These are phyloP conservation scores for Lordiphosa fenestrarum DNA, from an alignment of 2,888 invertebrate species.

Conservation along the genomic window DNA sequence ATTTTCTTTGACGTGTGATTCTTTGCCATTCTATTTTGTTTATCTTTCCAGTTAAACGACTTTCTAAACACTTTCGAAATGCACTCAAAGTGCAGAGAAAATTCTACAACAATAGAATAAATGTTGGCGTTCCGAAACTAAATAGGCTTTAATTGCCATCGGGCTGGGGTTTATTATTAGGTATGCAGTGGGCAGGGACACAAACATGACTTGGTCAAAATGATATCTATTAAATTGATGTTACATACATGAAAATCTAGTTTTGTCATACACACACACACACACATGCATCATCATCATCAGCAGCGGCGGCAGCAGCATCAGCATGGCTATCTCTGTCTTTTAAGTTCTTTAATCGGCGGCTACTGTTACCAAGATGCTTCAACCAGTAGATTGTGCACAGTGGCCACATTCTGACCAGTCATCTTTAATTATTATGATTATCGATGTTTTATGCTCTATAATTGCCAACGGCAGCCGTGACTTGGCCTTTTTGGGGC, in stretches of 20 bases:
- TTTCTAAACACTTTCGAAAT: slow-evolving; percentile 57
- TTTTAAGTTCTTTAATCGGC: slow-evolving; percentile 29
- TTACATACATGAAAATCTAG: not conserved
- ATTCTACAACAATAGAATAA: slow-evolving; percentile 18
- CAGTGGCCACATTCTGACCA: slow-evolving; percentile 52
- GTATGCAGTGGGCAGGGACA: not conserved
- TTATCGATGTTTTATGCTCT: slow-evolving; percentile 76
- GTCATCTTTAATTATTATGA: slow-evolving; percentile 75
- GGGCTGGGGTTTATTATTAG: slow-evolving; percentile 26
- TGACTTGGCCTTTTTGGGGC: slow-evolving; percentile 60
- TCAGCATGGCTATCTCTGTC: slow-evolving; percentile 6
- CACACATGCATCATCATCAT: slow-evolving; percentile 10
- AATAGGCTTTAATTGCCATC: slow-evolving; percentile 66
- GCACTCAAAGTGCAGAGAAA: slow-evolving; percentile 48
- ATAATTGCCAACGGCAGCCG: slow-evolving; percentile 68
- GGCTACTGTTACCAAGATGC: slow-evolving; percentile 31
- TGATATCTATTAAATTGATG: slow-evolving; percentile 2
- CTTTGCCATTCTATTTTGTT: slow-evolving; percentile 10
- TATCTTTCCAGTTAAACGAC: slow-evolving; percentile 22
- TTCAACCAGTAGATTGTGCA: slow-evolving; percentile 13
- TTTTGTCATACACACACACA: too few species aligned
- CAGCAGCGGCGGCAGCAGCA: slow-evolving; percentile 23
- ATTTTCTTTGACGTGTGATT: slow-evolving; percentile 23
- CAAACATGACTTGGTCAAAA: not conserved
- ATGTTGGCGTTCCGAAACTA: slow-evolving; percentile 31